A percentile compares a stretch with the other conserved stretches of the same genome.
Evolutionary conservation across 2,113 vertebrate species (phyloP).

Genomic region (Leucopsar rothschildi): DNA sequence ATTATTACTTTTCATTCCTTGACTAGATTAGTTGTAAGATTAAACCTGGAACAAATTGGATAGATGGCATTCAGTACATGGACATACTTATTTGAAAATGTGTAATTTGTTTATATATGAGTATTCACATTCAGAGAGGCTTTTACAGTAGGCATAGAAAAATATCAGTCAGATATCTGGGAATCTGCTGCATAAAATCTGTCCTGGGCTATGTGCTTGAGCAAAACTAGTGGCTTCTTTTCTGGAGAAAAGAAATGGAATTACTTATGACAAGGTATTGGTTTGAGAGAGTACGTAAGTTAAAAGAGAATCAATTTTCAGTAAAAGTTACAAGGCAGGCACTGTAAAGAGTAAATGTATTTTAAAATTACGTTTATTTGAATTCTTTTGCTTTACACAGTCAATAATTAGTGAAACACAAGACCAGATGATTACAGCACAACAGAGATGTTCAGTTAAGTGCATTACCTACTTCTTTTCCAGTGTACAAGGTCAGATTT

Average conservation of each 20-base stretch:
- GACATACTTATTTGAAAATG: neutral
- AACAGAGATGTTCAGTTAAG: neutral
- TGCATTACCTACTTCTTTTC: neutral
- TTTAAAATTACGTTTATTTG: neutral
- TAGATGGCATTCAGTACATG: neutral
- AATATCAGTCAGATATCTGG: neutral
- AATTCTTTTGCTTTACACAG: neutral
- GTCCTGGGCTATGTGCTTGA: neutral
- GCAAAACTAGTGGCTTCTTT: neutral
- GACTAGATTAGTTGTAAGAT: neutral
- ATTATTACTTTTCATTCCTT: constrained; percentile 19
- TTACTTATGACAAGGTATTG: neutral
- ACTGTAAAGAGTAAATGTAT: neutral
- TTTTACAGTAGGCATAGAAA: neutral
- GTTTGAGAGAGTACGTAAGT: neutral
- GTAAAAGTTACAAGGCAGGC: neutral
- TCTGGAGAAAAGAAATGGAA: neutral
- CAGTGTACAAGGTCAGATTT: neutral
- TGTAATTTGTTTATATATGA: neutral
- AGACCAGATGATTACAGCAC: neutral
- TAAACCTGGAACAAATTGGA: neutral
- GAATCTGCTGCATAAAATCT: neutral
- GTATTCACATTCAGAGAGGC: neutral
- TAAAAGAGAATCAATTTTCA: constrained; percentile 12
- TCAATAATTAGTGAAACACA: neutral